Evolutionary conservation across 2,888 invertebrate genomes (phyloP), one percentile per base, ranked within the genome.

Genomic region (Eupsilia transversa): DNA sequence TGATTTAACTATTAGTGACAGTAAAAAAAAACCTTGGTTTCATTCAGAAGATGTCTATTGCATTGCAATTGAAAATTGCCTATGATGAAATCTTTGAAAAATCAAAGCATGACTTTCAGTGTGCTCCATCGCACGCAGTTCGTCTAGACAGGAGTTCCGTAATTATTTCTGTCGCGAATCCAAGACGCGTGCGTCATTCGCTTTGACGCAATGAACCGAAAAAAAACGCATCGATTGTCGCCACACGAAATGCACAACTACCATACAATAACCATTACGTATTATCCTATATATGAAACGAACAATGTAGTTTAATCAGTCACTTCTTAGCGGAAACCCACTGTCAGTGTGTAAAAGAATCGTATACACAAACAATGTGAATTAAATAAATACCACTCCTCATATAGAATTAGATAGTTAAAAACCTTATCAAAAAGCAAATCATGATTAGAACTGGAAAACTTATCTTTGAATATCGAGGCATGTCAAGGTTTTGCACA

Each of bases 101-200:
- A 77, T 72, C 73, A 76, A 79, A 80, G 54, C 61, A 33, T 56
- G 74, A 74, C 65, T 77, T 83, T 76, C 71, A 69, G 54, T 59
- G 72, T 66, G 76, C 54, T 76, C 64, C 57, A 69, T 72, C 77
- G 74, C 66, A 72, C 79, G 74, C 82, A 83, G 78, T 74, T 74
- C 71, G 93, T 91, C 91, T 91, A 93, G 92, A 92, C 93, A 85
- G 81, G 64, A 91, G 90, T 87, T 91, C 88, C 88, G 89, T 87
- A 90, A 92, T 92, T 93, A 94, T 93, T 93, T 92, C 86, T 86
- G 93, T 92, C 90, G 89, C 90, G 82, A 86, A 89, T 79, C 72
- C 75, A 77, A 81, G 74, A 54, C 72, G 54, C 78, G 94, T 94
- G 94, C 94, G 94, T 94, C 94, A 94, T 89, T 87, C 80, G 87